These are phyloP conservation scores for Drosophila rhopaloa DNA, from an alignment of 1,140 invertebrate genomes.

Conservation along the genomic window DNA sequence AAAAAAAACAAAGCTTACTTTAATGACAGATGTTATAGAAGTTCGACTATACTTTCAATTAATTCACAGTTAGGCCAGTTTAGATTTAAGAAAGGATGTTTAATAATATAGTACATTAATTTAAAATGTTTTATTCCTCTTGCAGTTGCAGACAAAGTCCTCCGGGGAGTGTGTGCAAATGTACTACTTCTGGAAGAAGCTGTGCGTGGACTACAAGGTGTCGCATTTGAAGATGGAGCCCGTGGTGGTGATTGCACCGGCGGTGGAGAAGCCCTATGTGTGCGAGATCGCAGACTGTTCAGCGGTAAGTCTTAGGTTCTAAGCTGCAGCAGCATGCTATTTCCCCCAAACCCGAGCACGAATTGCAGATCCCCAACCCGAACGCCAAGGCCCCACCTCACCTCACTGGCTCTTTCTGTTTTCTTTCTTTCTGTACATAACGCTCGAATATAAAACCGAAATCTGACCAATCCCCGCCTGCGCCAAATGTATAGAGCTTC, in stretches of 20 bases:
- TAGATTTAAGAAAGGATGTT: no score
- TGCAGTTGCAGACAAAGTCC: slow-evolving; percentile 93
- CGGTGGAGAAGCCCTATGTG: slow-evolving; percentile 85
- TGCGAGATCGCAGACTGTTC: slow-evolving; percentile 89
- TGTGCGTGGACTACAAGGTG: slow-evolving; percentile 90
- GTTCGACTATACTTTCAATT: no score
- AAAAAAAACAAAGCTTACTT: no score
- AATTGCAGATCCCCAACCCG: slow-evolving; percentile 3
- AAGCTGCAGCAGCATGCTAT: slow-evolving; percentile 11
- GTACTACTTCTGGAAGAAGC: slow-evolving; percentile 99
- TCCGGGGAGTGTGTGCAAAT: slow-evolving; percentile 98
- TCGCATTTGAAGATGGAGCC: slow-evolving; percentile 78
- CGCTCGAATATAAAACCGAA: slow-evolving; percentile 29
- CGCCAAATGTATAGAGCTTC: slow-evolving; percentile 90
- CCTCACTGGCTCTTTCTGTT: slow-evolving; percentile 30
- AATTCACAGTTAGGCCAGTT: no score
- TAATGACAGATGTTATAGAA: no score
- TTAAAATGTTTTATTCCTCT: no score
- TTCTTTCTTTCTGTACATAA: slow-evolving; percentile 64
- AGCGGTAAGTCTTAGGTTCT: slow-evolving; percentile 86
- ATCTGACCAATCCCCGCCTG: slow-evolving; percentile 22
- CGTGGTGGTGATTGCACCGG: slow-evolving; percentile 42
- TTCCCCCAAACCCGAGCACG: slow-evolving; percentile 9
- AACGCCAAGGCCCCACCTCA: slow-evolving; percentile 10
- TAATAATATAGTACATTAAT: no score